A percentile compares a stretch with the other conserved stretches of the same genome.
These are phyloP conservation scores for Lamellibrachia luymesi DNA, from an alignment of 1,140 invertebrate species.

Conservation along the genomic window DNA sequence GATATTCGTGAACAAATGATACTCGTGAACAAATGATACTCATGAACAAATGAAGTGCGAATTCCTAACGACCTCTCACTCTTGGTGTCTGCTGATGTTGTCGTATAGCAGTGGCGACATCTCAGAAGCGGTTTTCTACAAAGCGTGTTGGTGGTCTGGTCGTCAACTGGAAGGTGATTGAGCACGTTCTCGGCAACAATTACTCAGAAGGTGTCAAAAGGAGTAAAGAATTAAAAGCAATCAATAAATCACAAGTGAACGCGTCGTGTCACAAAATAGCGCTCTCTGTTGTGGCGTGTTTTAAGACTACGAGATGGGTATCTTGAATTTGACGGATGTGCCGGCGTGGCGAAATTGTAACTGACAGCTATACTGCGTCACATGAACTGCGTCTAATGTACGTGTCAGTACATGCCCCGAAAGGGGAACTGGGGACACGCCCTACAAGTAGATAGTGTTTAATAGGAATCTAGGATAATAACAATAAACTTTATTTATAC, in stretches of 20 bases:
- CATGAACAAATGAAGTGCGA: too few species aligned
- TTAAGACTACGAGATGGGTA: background rate
- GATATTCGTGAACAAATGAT: too few species aligned
- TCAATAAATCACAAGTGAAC: background rate
- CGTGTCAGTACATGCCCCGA: background rate
- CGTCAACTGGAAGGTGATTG: too few species aligned
- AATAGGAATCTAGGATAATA: background rate
- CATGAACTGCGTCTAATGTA: background rate
- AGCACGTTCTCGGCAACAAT: background rate
- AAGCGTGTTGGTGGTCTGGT: too few species aligned
- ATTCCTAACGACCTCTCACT: too few species aligned
- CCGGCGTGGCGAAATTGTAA: background rate
- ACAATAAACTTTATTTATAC: too few species aligned
- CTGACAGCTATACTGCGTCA: background rate
- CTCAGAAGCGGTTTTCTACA: too few species aligned
- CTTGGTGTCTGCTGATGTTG: too few species aligned
- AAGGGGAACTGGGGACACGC: background rate
- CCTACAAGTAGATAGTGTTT: background rate
- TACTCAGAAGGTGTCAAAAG: background rate
- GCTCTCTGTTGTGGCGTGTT: background rate
- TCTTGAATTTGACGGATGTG: background rate
- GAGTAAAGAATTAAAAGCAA: background rate
- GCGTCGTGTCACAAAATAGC: background rate
- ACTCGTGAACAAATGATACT: too few species aligned
- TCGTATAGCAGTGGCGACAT: too few species aligned